Percentiles rank a stretch among this genome's conserved stretches.
Evolutionary conservation across 1,140 invertebrate species (phyloP).

Genomic region (Drosophila sp.): DNA sequence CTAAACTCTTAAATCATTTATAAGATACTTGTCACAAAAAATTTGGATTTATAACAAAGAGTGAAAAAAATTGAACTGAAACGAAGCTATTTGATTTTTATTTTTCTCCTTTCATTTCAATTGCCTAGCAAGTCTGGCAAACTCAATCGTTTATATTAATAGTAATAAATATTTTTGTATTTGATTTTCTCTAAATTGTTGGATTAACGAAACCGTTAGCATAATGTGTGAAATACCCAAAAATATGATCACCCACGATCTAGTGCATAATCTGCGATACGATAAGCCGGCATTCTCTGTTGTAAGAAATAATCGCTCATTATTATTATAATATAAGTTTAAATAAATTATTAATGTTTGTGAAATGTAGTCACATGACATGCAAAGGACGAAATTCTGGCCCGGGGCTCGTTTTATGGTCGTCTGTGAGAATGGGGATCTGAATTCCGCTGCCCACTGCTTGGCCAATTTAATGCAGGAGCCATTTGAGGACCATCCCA

Average conservation of each 20-base stretch:
- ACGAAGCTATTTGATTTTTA: background rate
- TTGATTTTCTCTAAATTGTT: slow-evolving; percentile 16
- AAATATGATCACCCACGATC: slow-evolving; percentile 49
- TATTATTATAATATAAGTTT: background rate
- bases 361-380: slow-evolving; percentile 5
- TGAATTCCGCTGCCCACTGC: slow-evolving; percentile 45
- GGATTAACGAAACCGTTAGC: background rate
- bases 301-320: slow-evolving; percentile 22
- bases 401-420: slow-evolving; percentile 54
- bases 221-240: slow-evolving; percentile 48
- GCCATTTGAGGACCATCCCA: slow-evolving; percentile 50
- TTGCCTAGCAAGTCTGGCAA: background rate
- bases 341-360: background rate
- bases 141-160: too few species aligned
- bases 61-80: too few species aligned
- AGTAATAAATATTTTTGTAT: background rate
- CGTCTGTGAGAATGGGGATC: slow-evolving; percentile 47
- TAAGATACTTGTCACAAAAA: too few species aligned
- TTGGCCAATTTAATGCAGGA: slow-evolving; percentile 62
- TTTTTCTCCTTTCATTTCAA: background rate
- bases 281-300: background rate
- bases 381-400: slow-evolving; percentile 36
- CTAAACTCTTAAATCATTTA: too few species aligned
- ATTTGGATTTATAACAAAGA: too few species aligned
- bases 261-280: slow-evolving; percentile 43